phyloP scores from a whole-genome alignment of 2,113 vertebrate species.

The Apteryx mantelli region DNA sequence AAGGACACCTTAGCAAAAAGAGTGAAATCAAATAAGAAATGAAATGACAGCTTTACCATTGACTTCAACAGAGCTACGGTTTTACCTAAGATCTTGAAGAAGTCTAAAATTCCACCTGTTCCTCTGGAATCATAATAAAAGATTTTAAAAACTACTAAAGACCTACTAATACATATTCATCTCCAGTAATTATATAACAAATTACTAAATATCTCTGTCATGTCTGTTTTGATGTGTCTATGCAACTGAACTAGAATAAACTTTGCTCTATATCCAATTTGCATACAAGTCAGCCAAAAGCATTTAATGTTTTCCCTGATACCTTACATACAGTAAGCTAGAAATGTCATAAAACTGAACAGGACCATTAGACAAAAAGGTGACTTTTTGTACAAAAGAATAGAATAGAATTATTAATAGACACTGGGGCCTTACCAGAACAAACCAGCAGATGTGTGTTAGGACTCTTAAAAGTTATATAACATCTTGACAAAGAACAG shows the following conservation, averaged over 20 bases:
- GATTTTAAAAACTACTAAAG: background rate
- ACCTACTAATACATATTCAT: background rate
- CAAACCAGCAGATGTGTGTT: background rate
- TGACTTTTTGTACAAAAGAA: background rate
- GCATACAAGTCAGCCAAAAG: background rate
- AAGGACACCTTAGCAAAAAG: background rate
- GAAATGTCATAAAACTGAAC: background rate
- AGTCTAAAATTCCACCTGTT: background rate
- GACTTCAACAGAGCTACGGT: background rate
- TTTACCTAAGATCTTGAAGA: background rate
- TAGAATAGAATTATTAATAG: background rate
- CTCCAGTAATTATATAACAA: background rate
- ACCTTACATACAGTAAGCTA: background rate
- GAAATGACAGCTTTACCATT: background rate
- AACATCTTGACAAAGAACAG: background rate
- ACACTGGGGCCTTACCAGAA: background rate
- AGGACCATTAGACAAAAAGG: background rate
- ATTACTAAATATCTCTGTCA: background rate
- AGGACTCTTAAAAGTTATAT: background rate
- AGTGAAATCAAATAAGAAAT: background rate
- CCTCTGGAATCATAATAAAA: background rate
- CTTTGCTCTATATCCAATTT: background rate
- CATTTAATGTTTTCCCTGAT: background rate
- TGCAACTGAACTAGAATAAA: background rate
- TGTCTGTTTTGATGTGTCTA: background rate